These are phyloP conservation scores for Tetramorium alpestre DNA, from an alignment of 1,140 invertebrate genomes.

Conservation along the genomic window DNA sequence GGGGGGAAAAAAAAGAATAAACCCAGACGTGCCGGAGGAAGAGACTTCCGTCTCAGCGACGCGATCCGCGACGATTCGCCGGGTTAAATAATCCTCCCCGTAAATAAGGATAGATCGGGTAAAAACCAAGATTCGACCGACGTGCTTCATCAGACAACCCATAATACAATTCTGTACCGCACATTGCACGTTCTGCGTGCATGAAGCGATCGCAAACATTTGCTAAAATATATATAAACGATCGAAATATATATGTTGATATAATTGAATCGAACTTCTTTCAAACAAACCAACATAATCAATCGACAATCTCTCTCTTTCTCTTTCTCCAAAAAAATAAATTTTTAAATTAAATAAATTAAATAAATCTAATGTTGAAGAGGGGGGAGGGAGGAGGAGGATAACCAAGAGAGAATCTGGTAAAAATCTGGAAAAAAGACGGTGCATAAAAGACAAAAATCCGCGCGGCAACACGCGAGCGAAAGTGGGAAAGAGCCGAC, in stretches of 20 bases:
- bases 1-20: constrained; percentile 21
- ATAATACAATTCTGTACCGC: neutral
- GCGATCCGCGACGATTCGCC: constrained; percentile 1
- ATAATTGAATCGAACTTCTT: neutral
- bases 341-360: neutral
- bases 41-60: constrained; percentile 5
- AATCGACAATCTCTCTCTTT: neutral
- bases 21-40: neutral
- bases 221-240: neutral
- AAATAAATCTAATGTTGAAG: neutral
- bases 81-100: constrained; percentile 17
- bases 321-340: neutral
- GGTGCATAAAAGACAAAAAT: constrained; percentile 17
- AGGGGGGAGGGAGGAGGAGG: neutral
- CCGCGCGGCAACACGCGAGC: neutral
- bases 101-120: neutral
- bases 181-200: neutral
- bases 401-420: neutral
- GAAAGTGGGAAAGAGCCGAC: constrained; percentile 50
- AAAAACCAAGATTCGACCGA: neutral
- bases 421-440: neutral
- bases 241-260: neutral
- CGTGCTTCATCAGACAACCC: too few relatives aligned
- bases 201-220: neutral
- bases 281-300: neutral